A percentile compares a stretch with the other conserved stretches of the same genome.
Conservation (phyloP, 2,888 invertebrate species). For the Mayetiola destructor region DNA sequence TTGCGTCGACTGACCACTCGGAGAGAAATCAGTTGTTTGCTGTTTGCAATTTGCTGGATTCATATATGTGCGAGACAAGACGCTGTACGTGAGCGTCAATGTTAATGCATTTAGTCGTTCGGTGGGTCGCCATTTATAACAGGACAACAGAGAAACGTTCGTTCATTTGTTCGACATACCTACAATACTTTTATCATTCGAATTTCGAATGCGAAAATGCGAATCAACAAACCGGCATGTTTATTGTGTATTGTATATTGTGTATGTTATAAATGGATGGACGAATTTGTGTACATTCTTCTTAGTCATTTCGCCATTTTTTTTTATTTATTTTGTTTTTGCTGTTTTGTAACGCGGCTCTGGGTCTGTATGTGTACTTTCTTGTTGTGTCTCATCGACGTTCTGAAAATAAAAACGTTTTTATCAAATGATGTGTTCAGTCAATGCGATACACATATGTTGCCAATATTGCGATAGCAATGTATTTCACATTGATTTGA, state of each 20-base stretch:
- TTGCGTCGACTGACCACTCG: not conserved
- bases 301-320: slow-evolving; percentile 1
- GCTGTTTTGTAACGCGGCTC: too few species aligned
- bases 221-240: not conserved
- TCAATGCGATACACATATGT: too few species aligned
- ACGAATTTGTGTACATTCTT: slow-evolving; percentile 6
- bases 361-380: too few species aligned
- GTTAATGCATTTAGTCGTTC: slow-evolving; percentile 6
- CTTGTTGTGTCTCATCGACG: too few species aligned
- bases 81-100: slow-evolving; percentile 4
- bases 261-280: slow-evolving; percentile 5
- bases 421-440: too few species aligned
- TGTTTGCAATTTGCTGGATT: too few species aligned
- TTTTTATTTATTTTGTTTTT: not conserved
- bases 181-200: too few species aligned
- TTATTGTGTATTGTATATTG: not conserved
- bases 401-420: too few species aligned
- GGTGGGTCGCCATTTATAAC: slow-evolving; percentile 12
- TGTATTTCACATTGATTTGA: too few species aligned
- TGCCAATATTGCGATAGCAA: too few species aligned
- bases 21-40: slow-evolving; percentile 13
- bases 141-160: slow-evolving; percentile 11
- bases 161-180: slow-evolving; percentile 11
- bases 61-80: not conserved
- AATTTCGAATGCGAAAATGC: not conserved